Base-by-base conservation (phyloP, 2,888 invertebrate species). In the Lycocerus yunnanus region DNA sequence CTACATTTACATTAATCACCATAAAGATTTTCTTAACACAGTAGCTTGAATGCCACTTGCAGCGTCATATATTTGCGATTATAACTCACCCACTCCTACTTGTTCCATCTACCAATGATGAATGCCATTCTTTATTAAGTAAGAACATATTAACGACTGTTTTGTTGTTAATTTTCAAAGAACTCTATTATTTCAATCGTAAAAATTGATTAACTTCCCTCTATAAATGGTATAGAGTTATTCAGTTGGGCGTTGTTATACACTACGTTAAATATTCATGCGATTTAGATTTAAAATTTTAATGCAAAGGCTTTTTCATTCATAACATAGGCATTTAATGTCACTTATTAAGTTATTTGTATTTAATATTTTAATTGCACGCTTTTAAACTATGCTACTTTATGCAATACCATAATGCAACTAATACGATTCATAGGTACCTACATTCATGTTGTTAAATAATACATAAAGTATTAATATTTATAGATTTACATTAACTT, bases 1-100 rank as follows among this genome's bases (percentile, higher is more conserved):
- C 77, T 79, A 77, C 79, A 80, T 80, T 80, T 77, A 80, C 80
- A 80, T 80, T 80, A 79, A 80, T 80, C 80, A 80, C 78, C 80
- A 80, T 80, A 80, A 78, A 78, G 77, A 78, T 77, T 78, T 78
- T 79, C 79, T 78, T 78, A 75, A 72, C 78, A 76, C 77, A 76
- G 77, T 78, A 78, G 78, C 76, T 73, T 61, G 72, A 72, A 78
- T 73, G 75, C 76, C 73, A 77, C 71, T 78, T 75, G 77, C 78
- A 78, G 74, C 78, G 72, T 75, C 73, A 69, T 72, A 76, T 76
- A 73, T 75, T 76, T 77, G 79, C 74, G 74, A 75, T 77, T 76
- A 76, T 78, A 79, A 75, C 72, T 77, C 73, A 74, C 75, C 74
- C 73, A 77, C 77, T 73, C 73, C 75, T 71, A 77, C 75, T 69